phyloP scores from a whole-genome alignment of 2,888 invertebrate species.

The Nymphalis polychloros region DNA sequence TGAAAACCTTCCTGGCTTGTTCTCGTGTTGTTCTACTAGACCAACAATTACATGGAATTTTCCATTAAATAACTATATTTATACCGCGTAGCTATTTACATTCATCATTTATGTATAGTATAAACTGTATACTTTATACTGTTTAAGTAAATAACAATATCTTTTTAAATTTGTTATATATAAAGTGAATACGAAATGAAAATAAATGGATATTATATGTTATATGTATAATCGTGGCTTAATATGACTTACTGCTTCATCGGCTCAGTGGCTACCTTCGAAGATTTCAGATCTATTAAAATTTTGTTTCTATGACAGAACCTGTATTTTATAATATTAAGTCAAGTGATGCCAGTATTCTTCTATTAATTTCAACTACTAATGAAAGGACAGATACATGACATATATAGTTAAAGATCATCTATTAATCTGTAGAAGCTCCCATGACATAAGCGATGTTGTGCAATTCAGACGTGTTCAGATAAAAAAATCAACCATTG shows the following conservation, averaged over 20 bases:
- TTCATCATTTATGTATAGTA: neutral
- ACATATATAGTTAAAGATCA: slow-evolving; percentile 1
- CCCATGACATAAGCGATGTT: slow-evolving; percentile 35
- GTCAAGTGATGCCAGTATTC: too few species aligned
- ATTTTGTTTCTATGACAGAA: too few species aligned
- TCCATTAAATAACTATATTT: neutral
- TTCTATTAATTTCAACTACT: neutral
- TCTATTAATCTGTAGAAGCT: slow-evolving; percentile 1
- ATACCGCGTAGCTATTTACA: neutral
- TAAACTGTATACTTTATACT: neutral
- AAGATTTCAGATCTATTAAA: too few species aligned
- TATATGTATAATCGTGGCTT: too few species aligned
- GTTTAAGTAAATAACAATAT: too few species aligned
- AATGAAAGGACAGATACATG: neutral
- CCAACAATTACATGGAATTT: slow-evolving; percentile 5
- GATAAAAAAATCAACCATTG: slow-evolving; percentile 33
- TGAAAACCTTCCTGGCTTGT: neutral
- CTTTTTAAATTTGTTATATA: too few species aligned
- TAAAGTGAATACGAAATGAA: too few species aligned
- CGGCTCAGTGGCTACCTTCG: too few species aligned
- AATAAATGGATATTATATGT: too few species aligned
- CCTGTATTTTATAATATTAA: too few species aligned
- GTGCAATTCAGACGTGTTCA: slow-evolving; percentile 25
- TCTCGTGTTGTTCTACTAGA: neutral
- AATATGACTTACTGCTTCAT: too few species aligned